Conservation (phyloP, 2,888 invertebrate genomes). For the Mythimna ferrago region DNA sequence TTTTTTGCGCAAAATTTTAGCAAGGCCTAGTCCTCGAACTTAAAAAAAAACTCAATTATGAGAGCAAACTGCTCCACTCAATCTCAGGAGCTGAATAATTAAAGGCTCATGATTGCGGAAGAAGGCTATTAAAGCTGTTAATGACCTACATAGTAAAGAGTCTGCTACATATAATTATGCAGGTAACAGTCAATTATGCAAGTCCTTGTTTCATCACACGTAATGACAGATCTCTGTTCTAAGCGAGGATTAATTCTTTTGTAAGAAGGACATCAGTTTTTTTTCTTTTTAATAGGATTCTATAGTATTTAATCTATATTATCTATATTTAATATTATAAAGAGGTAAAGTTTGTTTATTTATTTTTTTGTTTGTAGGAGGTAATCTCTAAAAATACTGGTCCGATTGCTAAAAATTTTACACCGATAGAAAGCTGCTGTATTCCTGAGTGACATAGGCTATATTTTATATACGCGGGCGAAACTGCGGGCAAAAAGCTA, state of each 20-base stretch:
- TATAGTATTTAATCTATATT: neutral
- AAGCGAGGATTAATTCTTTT: neutral
- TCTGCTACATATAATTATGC: constrained; percentile 35
- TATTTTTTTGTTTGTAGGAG: no score
- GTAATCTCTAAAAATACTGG: no score
- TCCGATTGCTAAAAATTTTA: no score
- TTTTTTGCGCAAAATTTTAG: neutral
- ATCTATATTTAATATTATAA: neutral
- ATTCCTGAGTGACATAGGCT: no score
- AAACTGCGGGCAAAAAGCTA: no score
- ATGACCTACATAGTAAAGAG: constrained; percentile 37
- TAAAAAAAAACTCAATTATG: constrained; percentile 23
- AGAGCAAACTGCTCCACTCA: neutral
- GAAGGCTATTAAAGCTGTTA: constrained; percentile 39
- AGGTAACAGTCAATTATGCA: constrained; percentile 34
- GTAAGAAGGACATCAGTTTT: neutral
- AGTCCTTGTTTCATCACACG: constrained; percentile 36
- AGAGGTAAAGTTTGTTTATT: no score
- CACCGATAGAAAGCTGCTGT: no score
- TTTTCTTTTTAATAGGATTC: neutral
- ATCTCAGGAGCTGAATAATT: constrained; percentile 42
- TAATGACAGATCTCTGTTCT: constrained; percentile 16
- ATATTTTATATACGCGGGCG: no score
- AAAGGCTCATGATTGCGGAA: constrained; percentile 45
- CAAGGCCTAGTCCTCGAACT: neutral